Evolutionary conservation across 2,888 invertebrate species (phyloP), one percentile per base, ranked within the genome.

Genomic region (Sphaerophoria rueppellii): DNA sequence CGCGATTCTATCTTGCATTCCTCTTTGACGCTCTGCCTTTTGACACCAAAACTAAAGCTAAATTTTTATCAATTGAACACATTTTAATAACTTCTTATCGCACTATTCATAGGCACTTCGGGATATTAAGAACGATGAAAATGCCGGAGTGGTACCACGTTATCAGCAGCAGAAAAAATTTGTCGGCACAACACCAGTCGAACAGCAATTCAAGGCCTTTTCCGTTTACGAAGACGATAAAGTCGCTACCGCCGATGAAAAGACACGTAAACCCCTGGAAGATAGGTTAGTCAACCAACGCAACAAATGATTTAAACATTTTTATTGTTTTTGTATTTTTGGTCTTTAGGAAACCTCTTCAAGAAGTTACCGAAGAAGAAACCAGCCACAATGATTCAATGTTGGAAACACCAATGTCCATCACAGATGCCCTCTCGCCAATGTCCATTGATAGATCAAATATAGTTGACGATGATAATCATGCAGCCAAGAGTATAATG

Each of bases 171-270:
- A 88, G 14, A 91, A 91, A 65, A 93, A 93, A 40, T 89, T 88
- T 4, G 87, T 87, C 89, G 89, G 89, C 50, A 89, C 89, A 69
- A 89, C 90, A 32, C 95, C 95, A 70, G 95, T 95, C 88, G 95
- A 95, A 50, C 65, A 65, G 79, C 95, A 95, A 89, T 95, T 95
- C 91, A 95, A 96, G 92, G 94, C 95, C 54, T 96, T 96, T 90
- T 95, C 95, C 88, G 95, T 96, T 1, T 96, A 95, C 88, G 96
- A 96, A 89, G 96, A 95, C 87, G 91, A 91, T 72, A 75, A 58
- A 7, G 61, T 14, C n/a, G 16, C 69, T 43, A 83, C 55, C 65
- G 88, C 88, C 34, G 88, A 88, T 55, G 88, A 87, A 54, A 88
- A 87, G 48, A 81, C 80, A 37, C 87, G 82, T 11, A 67, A 87